phyloP scores from a whole-genome alignment of 2,797 vertebrate genomes.

The Falco columbarius region DNA sequence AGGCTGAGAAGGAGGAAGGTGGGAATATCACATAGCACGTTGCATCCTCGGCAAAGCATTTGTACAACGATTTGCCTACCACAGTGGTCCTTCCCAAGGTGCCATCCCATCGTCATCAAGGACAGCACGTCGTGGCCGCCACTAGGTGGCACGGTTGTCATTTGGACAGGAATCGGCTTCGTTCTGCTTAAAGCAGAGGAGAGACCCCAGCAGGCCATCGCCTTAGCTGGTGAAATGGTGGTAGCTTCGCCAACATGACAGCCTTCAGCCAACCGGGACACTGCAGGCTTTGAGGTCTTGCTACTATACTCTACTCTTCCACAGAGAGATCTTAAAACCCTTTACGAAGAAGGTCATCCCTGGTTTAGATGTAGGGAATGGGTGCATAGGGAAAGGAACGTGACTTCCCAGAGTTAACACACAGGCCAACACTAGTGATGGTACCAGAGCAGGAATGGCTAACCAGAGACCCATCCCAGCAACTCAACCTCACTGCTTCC shows the following conservation, averaged over 20 bases:
- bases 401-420: neutral
- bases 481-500: neutral
- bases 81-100: neutral
- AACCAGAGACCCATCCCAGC: neutral
- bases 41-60: neutral
- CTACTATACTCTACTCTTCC: neutral
- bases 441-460: neutral
- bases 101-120: accelerated
- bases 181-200: neutral
- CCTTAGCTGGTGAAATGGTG: neutral
- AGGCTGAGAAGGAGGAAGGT: neutral
- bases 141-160: constrained; percentile 48
- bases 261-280: accelerated
- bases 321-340: neutral
- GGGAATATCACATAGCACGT: neutral
- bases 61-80: too few relatives aligned
- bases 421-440: neutral
- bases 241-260: neutral
- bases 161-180: neutral
- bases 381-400: accelerated
- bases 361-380: neutral
- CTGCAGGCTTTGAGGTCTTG: neutral
- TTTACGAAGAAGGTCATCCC: neutral
- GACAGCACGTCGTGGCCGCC: neutral
- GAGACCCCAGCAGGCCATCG: neutral